Conservation (phyloP, 2,888 invertebrate genomes). For the Cybosia mesomella region DNA sequence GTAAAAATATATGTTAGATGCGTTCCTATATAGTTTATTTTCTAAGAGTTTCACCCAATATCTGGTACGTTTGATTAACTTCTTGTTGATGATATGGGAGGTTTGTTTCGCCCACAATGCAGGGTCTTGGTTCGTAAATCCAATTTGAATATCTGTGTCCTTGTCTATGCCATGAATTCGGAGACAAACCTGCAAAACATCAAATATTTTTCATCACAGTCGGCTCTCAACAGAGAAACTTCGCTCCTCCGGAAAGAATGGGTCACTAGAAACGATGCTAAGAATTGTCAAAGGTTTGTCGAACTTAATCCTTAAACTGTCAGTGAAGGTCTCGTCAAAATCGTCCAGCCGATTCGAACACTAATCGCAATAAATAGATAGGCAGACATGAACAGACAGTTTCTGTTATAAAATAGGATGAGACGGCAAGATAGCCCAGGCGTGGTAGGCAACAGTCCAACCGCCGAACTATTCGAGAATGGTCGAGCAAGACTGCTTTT, state of each 20-base stretch:
- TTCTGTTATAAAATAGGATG: no score
- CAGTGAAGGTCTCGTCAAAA: no score
- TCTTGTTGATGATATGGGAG: not conserved
- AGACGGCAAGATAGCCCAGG: no score
- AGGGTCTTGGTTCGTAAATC: not conserved
- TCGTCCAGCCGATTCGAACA: no score
- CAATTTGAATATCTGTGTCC: not conserved
- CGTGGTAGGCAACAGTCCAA: no score
- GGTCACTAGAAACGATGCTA: not conserved
- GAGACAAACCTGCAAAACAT: not conserved
- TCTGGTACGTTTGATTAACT: not conserved
- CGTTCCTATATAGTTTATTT: not conserved
- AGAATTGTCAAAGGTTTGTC: no score
- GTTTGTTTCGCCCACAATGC: not conserved
- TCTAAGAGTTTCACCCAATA: constrained; percentile 3
- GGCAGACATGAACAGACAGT: no score
- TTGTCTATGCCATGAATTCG: not conserved
- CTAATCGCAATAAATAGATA: no score
- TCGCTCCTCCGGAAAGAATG: not conserved
- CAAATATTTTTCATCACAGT: not conserved
- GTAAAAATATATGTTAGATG: not conserved
- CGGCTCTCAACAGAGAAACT: not conserved
- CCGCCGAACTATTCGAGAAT: no score
- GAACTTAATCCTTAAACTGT: no score
- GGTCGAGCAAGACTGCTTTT: no score